Evolutionary conservation across 1,140 invertebrate genomes (phyloP), one percentile per base, ranked within the genome.

Genomic region (Penaeus japonicus): DNA sequence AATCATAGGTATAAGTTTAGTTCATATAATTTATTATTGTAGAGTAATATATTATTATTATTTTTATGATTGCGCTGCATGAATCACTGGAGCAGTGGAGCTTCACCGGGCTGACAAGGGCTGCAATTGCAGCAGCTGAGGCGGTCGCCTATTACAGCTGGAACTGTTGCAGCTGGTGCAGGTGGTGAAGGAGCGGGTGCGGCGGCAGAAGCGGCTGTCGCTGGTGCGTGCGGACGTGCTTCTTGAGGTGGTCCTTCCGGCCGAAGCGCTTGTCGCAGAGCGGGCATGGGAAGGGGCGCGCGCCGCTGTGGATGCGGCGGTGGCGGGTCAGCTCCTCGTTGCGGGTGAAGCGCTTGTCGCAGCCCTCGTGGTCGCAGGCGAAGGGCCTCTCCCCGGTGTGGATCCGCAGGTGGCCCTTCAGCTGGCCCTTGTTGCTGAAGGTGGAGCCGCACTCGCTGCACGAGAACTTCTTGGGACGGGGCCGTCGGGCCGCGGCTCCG

Each of bases 301-400:
- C 85, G 1, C 89, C 85, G 17, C 53, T 77, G 92, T 98, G 97
- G 77, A 98, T 98, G 83, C 97, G 94, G 91, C 96, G 96, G 92
- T 98, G 97, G 35, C 97, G 94, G 0, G 97, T 98, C 65, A 98
- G 92, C 92, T 98, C 97, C 93, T 98, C 97, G 92, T 98, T 98
- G 89, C 97, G 94, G 0, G 97, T 97, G 91, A 98, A 98, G 0
- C 96, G 96, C 92, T 98, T 98, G 0, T 95, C 96, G 91, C 97
- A 98, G 75, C 95, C 95, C 73, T 95, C 94, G 39, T 95, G 94
- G 79, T 97, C 96, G 92, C 97, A 98, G 90, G 96, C 95, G 92
- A 96, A 98, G 0, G 97, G 97, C 75, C 96, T 93, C 92, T 97
- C 97, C 5, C 96, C 96, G 70, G 97, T 98, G 92, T 98, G 97